Percentiles rank a stretch among this genome's conserved stretches.
Evolutionary conservation across 2,113 vertebrate species (phyloP).

Genomic region (Myrmecobius fasciatus): DNA sequence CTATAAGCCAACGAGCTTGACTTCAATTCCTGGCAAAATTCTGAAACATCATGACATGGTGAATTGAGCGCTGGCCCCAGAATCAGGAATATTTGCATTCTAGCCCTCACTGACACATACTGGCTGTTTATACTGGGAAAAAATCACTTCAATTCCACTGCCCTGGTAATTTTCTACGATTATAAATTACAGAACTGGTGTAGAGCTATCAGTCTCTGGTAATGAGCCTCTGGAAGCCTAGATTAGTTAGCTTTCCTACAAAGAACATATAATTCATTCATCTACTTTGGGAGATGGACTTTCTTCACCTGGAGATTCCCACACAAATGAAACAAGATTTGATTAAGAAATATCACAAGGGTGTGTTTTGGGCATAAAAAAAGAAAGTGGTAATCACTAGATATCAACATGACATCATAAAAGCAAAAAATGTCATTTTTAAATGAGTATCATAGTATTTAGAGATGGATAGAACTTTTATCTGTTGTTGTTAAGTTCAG

Average conservation of each 20-base stretch:
- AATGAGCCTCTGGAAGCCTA: not conserved
- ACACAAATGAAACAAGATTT: not conserved
- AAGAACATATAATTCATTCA: not conserved
- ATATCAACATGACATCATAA: not conserved
- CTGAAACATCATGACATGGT: not conserved
- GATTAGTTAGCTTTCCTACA: not conserved
- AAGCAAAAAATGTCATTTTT: not conserved
- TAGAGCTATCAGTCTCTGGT: not conserved
- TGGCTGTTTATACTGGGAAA: not conserved
- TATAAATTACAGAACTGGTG: not conserved
- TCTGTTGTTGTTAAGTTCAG: too few species aligned
- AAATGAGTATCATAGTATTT: not conserved
- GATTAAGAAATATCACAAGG: not conserved
- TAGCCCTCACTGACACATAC: not conserved
- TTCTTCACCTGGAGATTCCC: not conserved
- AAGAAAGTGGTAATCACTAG: not conserved
- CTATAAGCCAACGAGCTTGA: not conserved
- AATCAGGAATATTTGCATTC: not conserved
- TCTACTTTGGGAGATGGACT: not conserved
- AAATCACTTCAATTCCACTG: not conserved
- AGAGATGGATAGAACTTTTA: not conserved
- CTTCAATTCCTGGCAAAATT: not conserved
- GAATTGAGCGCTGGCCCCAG: not conserved
- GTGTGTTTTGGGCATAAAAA: not conserved
- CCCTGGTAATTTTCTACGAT: not conserved